A percentile compares a stretch with the other conserved stretches of the same genome.
Conservation (phyloP, 1,140 invertebrate genomes). For the Heliothis virescens region DNA sequence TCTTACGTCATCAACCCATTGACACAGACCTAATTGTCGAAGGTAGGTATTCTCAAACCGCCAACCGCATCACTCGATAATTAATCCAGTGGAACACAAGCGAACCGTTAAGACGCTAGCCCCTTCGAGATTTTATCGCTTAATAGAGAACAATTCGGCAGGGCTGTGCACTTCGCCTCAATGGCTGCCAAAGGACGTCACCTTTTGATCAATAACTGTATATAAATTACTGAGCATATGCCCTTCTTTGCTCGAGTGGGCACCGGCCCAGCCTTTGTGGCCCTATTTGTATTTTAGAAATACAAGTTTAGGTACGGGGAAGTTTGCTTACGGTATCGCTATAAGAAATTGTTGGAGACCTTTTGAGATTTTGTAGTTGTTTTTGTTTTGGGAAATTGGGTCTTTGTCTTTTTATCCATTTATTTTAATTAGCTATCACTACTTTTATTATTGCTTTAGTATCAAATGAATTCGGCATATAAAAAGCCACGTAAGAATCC, state of each 20-base stretch:
- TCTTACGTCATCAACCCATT: not conserved
- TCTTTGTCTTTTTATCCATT: no score
- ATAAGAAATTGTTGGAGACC: constrained; percentile 1
- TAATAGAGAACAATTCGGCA: constrained; percentile 77
- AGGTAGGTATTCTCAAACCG: constrained; percentile 45
- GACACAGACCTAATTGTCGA: not conserved
- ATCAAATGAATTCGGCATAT: no score
- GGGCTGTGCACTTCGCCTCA: constrained; percentile 72
- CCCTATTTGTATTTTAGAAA: constrained; percentile 66
- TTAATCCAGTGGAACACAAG: constrained; percentile 65
- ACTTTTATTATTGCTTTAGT: no score
- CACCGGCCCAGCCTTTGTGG: constrained; percentile 74
- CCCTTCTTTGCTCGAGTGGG: constrained; percentile 80
- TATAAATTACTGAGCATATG: constrained; percentile 84
- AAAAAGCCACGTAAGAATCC: no score
- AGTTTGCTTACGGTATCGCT: not conserved
- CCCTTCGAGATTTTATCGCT: constrained; percentile 78
- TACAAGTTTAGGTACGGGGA: not conserved
- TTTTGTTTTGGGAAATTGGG: not conserved
- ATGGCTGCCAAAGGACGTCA: constrained; percentile 82
- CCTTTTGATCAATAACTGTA: constrained; percentile 86
- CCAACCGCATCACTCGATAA: constrained; percentile 60
- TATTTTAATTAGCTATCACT: no score
- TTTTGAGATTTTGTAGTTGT: not conserved
- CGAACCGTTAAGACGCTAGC: constrained; percentile 64